Evolutionary conservation across 1,140 invertebrate genomes (phyloP).

Genomic region (Drosophila nikananu): DNA sequence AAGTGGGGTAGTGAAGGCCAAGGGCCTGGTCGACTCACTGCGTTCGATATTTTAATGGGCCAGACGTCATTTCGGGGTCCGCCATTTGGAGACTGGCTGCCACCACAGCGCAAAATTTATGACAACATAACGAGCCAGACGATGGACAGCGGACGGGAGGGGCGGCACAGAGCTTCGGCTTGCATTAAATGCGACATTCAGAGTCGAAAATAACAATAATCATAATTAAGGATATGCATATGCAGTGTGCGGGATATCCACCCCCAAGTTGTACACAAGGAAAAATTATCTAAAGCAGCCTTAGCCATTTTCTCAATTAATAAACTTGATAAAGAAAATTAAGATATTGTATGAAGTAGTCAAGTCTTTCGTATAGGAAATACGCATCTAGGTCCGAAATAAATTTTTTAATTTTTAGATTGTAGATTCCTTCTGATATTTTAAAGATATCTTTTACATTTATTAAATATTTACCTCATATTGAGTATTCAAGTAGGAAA

Average conservation of each 20-base stretch:
- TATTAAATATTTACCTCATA: too few relatives aligned
- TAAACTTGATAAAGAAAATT: neutral
- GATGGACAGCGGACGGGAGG: constrained; percentile 19
- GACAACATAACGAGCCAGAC: constrained; percentile 78
- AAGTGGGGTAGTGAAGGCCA: constrained; percentile 5
- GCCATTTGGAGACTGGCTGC: constrained; percentile 61
- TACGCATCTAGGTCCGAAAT: neutral
- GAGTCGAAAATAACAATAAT: constrained; percentile 82
- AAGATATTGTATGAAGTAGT: neutral
- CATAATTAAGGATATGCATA: constrained; percentile 83
- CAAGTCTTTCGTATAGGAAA: neutral
- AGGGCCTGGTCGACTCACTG: constrained; percentile 45
- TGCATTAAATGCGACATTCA: constrained; percentile 79
- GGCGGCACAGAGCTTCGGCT: constrained; percentile 24
- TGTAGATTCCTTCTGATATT: neutral
- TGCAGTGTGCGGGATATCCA: constrained; percentile 41
- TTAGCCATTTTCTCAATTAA: neutral
- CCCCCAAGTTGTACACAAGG: constrained; percentile 9
- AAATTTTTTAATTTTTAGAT: neutral
- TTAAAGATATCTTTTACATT: too few relatives aligned
- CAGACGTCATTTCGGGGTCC: constrained; percentile 75
- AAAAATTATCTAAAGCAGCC: neutral
- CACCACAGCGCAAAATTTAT: constrained; percentile 81
- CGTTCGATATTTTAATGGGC: constrained; percentile 79
- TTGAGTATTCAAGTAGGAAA: too few relatives aligned